Evolutionary conservation across 2,797 vertebrate species (phyloP), one percentile per base, ranked within the genome.

Genomic region (Lepidocolaptes lacrymiger): DNA sequence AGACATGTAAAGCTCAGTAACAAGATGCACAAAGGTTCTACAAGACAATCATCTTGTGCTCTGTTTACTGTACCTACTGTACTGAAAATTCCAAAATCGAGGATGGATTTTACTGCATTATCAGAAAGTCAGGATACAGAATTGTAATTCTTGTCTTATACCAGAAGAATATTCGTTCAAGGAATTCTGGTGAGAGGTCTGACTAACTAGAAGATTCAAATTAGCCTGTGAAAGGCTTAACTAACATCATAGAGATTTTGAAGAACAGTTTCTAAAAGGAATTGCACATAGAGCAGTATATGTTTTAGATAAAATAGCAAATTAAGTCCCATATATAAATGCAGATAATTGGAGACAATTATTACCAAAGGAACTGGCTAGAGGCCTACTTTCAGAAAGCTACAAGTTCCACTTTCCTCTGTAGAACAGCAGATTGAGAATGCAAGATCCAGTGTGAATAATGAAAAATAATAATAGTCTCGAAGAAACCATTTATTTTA

Each of bases 21-120:
- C 44, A 54, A 80, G 41, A 81, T n/a, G 14, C 23, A 84, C 36
- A 56, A 63, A 59, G 17, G n/a, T 59, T 64, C 75, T 61, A n/a
- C 13, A 12, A 1, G 1, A 39, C 1, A 0, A 59, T 46, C 14
- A 9, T 18, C 55, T 61, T 34, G 22, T 32, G 68, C 41, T 58
- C 61, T 27, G 5, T 44, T 88, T 77, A 30, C 27, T 59, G 18
- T 12, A 68, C 37, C 27, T 55, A 48, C 12, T 37, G 32, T 34
- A 73, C 37, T 56, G 28, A 69, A 73, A 81, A 90, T 30, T 66
- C 66, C 48, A 64, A 63, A 73, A 66, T 37, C 43, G 43, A 69
- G 41, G 37, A 61, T 30, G 10, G 39, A 9, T 62, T 49, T 69
- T 46, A 59, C 21, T 55, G 21, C 21, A 32, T 73, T 87, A 39